phyloP scores from a whole-genome alignment of 2,888 invertebrate species.

The Dascillus cervinus region DNA sequence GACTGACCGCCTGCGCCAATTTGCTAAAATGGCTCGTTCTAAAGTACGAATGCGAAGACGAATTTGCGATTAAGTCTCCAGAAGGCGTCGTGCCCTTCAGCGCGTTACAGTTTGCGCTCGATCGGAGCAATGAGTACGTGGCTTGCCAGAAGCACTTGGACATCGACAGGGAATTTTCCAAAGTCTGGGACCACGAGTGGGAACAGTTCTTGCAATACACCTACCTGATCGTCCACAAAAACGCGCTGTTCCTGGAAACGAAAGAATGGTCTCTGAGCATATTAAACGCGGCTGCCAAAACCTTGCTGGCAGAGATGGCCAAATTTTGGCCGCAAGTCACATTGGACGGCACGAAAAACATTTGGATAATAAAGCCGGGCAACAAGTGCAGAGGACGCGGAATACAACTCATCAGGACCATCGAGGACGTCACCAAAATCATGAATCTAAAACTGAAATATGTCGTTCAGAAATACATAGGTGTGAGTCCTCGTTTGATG shows the following conservation, averaged over 20 bases:
- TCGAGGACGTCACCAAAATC: slow-evolving; percentile 77
- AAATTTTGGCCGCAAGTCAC: slow-evolving; percentile 76
- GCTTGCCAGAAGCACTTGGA: slow-evolving; percentile 68
- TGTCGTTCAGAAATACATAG: slow-evolving; percentile 93
- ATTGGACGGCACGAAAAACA: slow-evolving; percentile 77
- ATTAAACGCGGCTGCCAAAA: slow-evolving; percentile 45
- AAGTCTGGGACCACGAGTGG: slow-evolving; percentile 83
- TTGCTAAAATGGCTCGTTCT: slow-evolving; percentile 70
- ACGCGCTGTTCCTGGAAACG: slow-evolving; percentile 33
- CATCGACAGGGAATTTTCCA: slow-evolving; percentile 52
- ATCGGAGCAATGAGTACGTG: slow-evolving; percentile 71
- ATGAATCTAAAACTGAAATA: slow-evolving; percentile 66
- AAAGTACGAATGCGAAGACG: slow-evolving; percentile 43
- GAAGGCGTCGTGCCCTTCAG: slow-evolving; percentile 65
- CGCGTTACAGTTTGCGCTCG: slow-evolving; percentile 74
- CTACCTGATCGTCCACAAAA: slow-evolving; percentile 59
- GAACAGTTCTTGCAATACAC: slow-evolving; percentile 71
- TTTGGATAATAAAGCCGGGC: slow-evolving; percentile 94
- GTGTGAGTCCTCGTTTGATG: slow-evolving; percentile 55
- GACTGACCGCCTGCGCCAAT: slow-evolving; percentile 80
- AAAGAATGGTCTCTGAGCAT: slow-evolving; percentile 20
- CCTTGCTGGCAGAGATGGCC: slow-evolving; percentile 57
- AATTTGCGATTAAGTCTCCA: slow-evolving; percentile 47
- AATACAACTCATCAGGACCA: slow-evolving; percentile 75
- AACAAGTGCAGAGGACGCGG: slow-evolving; percentile 86